These are phyloP conservation scores for Melanotaenia trifasciata DNA, from an alignment of 2,797 vertebrate species.

Conservation along the genomic window DNA sequence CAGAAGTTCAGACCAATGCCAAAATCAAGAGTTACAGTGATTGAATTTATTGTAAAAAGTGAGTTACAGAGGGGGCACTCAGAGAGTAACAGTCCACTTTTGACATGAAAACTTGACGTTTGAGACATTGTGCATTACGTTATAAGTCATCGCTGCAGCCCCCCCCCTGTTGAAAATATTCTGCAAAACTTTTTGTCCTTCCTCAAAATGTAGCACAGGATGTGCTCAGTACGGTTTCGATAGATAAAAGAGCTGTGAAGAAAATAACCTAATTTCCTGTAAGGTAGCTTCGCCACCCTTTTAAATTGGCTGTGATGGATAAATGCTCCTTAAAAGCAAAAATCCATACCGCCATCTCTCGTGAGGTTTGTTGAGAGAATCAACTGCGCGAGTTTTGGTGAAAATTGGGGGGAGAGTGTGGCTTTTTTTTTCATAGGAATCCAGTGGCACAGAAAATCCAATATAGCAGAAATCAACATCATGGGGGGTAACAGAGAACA, in stretches of 20 bases:
- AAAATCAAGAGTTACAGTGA: slow-evolving; percentile 4
- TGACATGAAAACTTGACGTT: neutral
- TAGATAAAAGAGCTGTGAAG: neutral
- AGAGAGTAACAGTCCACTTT: neutral
- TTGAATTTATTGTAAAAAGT: neutral
- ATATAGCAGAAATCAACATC: neutral
- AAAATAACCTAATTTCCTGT: slow-evolving; percentile 13
- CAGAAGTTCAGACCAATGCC: slow-evolving; percentile 9
- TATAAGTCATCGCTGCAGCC: neutral
- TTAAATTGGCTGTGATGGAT: slow-evolving; percentile 3
- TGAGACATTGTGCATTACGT: neutral
- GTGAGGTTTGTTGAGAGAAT: neutral
- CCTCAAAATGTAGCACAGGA: neutral
- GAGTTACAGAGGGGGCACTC: neutral
- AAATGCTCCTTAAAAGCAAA: slow-evolving; percentile 4
- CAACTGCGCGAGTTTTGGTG: neutral
- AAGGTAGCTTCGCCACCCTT: neutral
- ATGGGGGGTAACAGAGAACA: neutral
- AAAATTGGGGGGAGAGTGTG: neutral
- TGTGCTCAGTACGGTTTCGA: neutral
- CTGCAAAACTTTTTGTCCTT: neutral
- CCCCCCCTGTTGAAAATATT: neutral
- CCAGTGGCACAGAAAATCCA: slow-evolving; percentile 3
- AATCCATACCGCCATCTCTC: neutral
- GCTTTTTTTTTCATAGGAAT: neutral